Evolutionary conservation across 2,888 invertebrate species (phyloP), one percentile per base, ranked within the genome.

Genomic region (Agonopterix subpropinquella): DNA sequence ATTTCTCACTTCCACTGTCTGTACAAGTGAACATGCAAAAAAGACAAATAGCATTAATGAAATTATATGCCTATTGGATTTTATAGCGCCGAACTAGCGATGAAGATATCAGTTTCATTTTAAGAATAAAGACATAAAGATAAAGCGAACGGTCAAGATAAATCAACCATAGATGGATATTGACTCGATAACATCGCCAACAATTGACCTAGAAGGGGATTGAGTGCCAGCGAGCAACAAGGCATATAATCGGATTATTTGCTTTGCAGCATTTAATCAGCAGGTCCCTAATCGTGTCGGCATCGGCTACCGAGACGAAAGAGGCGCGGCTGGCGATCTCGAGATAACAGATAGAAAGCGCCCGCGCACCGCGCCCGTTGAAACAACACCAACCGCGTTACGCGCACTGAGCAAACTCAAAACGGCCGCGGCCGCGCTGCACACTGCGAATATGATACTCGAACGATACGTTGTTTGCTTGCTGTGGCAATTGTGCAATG

Each of bases 271-370:
- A 69, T 75, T 77, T 67, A 73, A 77, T 80, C 73, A 74, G 67
- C 66, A 60, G 59, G 64, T 62, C 58, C 61, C 62, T 76, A 70
- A 80, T 80, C 74, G 68, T 55, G 62, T 59, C 62, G 61, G 62
- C 64, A 79, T 79, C 75, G 64, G 68, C 77, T 73, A 73, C 77
- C 70, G 76, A 75, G 73, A 75, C 67, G 69, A 73, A 42, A 42
- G 68, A 68, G 70, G 62, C 56, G 67, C 61, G 66, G 62, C 62
- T 56, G 59, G 59, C 65, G 81, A 82, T 84, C 70, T 63, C 59
- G 58, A 77, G 83, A 85, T 83, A 84, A 77, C 73, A 72, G 77
- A 73, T 83, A 81, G 84, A 85, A 85, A 85, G 84, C 74, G 71
- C 11, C 42, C 13, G 42, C 11, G 42, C 18, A 18, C 18, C 18